phyloP scores from a whole-genome alignment of 2,113 vertebrate species.

The Chloropsis hardwickii region DNA sequence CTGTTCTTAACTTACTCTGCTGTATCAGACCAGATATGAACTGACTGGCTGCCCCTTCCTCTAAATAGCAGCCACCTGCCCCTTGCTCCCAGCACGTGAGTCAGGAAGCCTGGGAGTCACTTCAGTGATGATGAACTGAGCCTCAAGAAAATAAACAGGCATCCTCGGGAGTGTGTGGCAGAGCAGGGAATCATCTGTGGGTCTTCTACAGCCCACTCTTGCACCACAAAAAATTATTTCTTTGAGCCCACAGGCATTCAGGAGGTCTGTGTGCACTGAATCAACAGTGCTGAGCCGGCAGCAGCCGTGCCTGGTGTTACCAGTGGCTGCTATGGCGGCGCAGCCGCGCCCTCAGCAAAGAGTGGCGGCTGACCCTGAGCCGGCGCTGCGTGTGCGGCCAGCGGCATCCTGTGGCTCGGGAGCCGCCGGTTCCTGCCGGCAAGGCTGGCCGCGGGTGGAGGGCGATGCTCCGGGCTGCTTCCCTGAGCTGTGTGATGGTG shows the following conservation, averaged over 20 bases:
- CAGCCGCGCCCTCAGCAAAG: background rate
- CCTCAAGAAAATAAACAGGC: background rate
- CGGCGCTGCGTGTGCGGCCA: accelerated
- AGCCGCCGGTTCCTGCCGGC: background rate
- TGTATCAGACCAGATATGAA: background rate
- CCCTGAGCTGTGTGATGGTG: background rate
- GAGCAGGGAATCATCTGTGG: background rate
- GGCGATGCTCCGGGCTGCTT: background rate
- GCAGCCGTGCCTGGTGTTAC: background rate
- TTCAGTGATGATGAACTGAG: background rate
- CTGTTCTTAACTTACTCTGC: background rate
- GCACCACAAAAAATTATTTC: too few relatives aligned
- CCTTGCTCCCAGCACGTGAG: accelerated
- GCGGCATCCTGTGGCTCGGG: background rate
- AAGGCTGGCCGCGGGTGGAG: background rate
- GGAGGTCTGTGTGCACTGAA: background rate
- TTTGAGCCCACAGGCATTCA: background rate
- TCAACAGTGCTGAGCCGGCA: background rate
- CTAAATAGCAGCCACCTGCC: background rate
- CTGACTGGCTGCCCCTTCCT: background rate
- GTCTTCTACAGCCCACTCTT: background rate
- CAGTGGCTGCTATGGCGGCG: accelerated
- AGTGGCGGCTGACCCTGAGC: accelerated
- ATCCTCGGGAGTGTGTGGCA: accelerated
- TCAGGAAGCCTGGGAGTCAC: background rate